Evolutionary conservation across 2,888 invertebrate species (phyloP), one percentile per base, ranked within the genome.

Genomic region (Drosophila aldrichi): DNA sequence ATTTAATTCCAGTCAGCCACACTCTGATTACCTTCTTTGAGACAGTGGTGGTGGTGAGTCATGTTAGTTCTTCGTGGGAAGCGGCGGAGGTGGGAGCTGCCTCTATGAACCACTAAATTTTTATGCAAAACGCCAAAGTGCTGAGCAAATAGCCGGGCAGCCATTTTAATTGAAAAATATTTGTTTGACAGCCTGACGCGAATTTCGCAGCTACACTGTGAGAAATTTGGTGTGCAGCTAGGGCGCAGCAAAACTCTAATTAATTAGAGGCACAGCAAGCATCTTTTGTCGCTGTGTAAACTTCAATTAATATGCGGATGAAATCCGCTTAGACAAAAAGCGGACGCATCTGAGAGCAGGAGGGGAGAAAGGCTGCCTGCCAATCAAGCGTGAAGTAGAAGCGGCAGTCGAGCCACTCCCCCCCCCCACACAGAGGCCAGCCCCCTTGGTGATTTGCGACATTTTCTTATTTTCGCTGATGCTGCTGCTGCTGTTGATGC

Each of bases 91-190:
- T n/a, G 9, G 34, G 3, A 54, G 38, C 16, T 25, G 29, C 59
- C 65, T 59, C 72, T 62, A 70, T 65, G 64, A 72, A 69, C 68
- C 67, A 70, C 74, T 81, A 70, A 76, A 84, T 80, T 87, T 87
- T 81, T 80, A 87, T 84, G 82, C 82, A 85, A 79, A 81, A 70
- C 66, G 60, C 73, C 65, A 86, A 76, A 85, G 88, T 85, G 82
- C 81, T 76, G 73, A 62, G 79, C 79, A 85, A 88, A 88, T 86
- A 86, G 76, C 81, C 68, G 52, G 22, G 67, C 77, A 81, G 74
- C 72, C 52, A 85, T 86, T 86, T 88, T 86, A 86, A 86, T 86
- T 86, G 85, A 86, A 86, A 85, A 86, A 88, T 88, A 79, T 85
- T 85, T 81, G 79, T 80, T 82, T 87, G 84, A 82, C 85, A 82